Percentiles rank a stretch among this genome's conserved stretches.
phyloP scores from a whole-genome alignment of 1,140 invertebrate species.

The Trichoplusia ni region DNA sequence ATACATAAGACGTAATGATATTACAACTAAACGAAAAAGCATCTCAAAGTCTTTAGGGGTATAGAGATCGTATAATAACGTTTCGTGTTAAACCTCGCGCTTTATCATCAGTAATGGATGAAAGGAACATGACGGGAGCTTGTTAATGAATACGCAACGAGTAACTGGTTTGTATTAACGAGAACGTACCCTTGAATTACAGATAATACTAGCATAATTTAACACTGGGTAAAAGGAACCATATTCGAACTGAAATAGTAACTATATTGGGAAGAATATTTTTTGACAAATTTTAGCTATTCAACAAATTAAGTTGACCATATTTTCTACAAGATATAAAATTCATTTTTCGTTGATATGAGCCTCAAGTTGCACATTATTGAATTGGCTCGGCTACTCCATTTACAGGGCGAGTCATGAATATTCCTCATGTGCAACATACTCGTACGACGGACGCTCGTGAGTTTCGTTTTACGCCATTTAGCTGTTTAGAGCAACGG shows the following conservation, averaged over 20 bases:
- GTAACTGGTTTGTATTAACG: no score
- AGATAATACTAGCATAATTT: neutral
- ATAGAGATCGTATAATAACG: no score
- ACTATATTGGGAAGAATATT: neutral
- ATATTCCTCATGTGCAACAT: constrained; percentile 60
- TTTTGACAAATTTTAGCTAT: neutral
- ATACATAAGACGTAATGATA: no score
- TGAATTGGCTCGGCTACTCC: constrained; percentile 49
- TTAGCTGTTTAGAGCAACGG: constrained; percentile 64
- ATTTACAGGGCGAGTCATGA: constrained; percentile 55
- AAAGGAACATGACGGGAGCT: no score
- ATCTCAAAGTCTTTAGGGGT: no score
- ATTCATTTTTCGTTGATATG: constrained; percentile 2
- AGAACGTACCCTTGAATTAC: neutral
- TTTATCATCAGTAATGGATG: no score
- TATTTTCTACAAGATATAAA: neutral
- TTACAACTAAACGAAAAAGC: no score
- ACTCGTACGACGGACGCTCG: constrained; percentile 42
- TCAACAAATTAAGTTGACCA: neutral
- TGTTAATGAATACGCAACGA: no score
- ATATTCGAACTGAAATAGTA: no score
- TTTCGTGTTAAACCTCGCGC: no score
- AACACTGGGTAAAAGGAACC: no score
- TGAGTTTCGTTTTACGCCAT: constrained; percentile 68
- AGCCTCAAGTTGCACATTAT: constrained; percentile 42